Conservation (phyloP, 2,113 vertebrate species). For the Festucalex cinctus region DNA sequence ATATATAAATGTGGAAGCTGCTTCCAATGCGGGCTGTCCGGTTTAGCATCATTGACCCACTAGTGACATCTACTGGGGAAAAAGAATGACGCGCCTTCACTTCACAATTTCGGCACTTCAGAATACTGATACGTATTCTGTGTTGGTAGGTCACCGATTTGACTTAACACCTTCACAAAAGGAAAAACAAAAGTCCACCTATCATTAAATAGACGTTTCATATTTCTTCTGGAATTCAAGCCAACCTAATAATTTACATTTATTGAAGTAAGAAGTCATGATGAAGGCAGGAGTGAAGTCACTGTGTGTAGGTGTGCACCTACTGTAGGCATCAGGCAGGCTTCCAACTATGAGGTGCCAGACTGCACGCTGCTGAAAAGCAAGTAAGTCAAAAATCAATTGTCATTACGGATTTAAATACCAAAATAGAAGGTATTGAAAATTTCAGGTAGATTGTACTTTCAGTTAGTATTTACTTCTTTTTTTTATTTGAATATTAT, state of each 20-base stretch:
- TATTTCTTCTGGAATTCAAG: not conserved
- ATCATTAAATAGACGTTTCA: not conserved
- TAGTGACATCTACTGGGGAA: conserved; percentile 53
- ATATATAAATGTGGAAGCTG: not conserved
- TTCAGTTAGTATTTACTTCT: not conserved
- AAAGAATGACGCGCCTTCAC: not conserved
- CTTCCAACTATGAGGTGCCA: not conserved
- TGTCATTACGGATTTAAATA: not conserved
- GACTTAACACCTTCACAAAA: not conserved
- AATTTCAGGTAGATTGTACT: not conserved
- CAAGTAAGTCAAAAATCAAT: not conserved
- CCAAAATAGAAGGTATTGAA: too few species aligned
- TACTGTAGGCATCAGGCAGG: not conserved
- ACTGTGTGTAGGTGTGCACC: not conserved
- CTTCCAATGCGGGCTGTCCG: not conserved
- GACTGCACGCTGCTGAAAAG: not conserved
- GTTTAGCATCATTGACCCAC: conserved; percentile 22
- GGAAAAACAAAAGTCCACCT: too few species aligned
- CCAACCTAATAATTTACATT: not conserved
- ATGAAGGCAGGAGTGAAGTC: not conserved
- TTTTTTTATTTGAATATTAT: not conserved
- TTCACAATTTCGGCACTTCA: not conserved
- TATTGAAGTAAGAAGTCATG: not conserved
- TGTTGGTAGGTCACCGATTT: not conserved
- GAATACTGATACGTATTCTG: not conserved